Conservation (phyloP, 2,797 vertebrate genomes). For the Orientallactaga sibirica region DNA sequence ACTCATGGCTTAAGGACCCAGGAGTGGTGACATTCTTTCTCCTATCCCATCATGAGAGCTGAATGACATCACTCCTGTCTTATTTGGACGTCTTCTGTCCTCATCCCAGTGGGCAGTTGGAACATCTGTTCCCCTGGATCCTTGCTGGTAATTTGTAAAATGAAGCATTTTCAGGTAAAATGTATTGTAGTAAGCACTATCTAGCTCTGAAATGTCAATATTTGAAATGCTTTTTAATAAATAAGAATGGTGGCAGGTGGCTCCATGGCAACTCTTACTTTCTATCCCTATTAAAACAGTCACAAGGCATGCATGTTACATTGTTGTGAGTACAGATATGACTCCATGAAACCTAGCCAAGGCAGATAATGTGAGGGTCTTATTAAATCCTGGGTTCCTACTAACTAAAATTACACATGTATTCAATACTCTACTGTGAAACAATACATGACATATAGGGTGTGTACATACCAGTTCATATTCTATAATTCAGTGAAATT, state of each 20-base stretch:
- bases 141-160: not conserved
- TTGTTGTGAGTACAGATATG: not conserved
- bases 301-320: fast-evolving
- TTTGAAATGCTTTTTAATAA: not conserved
- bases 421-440: not conserved
- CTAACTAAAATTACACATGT: not conserved
- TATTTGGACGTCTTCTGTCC: not conserved
- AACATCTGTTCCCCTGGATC: not conserved
- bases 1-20: not conserved
- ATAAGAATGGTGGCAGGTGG: not conserved
- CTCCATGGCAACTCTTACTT: not conserved
- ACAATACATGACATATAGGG: not conserved
- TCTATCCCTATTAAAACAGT: not conserved
- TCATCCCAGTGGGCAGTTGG: no score
- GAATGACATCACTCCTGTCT: not conserved
- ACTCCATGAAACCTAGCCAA: not conserved
- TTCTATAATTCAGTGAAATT: no score
- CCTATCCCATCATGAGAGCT: not conserved
- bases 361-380: not conserved
- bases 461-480: no score
- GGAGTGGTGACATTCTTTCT: not conserved
- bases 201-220: not conserved
- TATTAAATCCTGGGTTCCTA: not conserved
- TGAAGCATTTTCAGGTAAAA: not conserved
- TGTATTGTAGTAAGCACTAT: not conserved